Base-by-base conservation (phyloP, 2,888 invertebrate species). In the Willowsia nigromaculata region DNA sequence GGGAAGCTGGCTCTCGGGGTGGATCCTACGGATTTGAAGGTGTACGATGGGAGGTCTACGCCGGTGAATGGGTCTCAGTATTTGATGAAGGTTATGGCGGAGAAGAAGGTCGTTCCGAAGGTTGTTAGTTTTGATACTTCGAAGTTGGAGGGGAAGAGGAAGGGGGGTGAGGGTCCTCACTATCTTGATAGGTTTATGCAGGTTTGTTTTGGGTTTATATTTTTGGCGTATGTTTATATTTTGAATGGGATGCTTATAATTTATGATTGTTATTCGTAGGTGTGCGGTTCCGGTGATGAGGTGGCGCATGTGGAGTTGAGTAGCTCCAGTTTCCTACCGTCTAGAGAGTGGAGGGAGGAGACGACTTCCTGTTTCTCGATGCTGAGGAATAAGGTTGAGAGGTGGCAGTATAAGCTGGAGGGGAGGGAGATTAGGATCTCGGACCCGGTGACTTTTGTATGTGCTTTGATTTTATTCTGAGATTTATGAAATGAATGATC, bases 41-140 rank as follows among this genome's bases (percentile, higher is more conserved):
- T 74, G 5, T 92, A 90, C 74, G 91, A 91, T 68, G 83, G 65
- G 11, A 78, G 40, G n/a, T 88, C 90, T 30, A 65, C 85, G 0
- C 92, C 92, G 0, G 56, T 85, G 37, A 91, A 92, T 82, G 92
- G 92, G 18, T 92, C 92, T n/a, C 91, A 92, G 74, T 92, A 89
- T 59, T 59, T 92, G 53, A 68, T 91, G 59, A 88, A 88, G 1
- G 91, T 92, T 15, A 85, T 89, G 78, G 71, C 59, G n/a, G 91
- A 92, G 81, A 85, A 85, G 15, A 89, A 90, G 65, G 71, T 76
- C 3, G 82, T 82, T 0, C 92, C 92, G 0, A 91, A 91, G 50
- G 91, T 91, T n/a, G 91, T 84, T 22, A 83, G 62, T 25, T 90
- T 90, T 11, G 90, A 91, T 43, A 33, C 68, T 11, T 25, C 76